These are phyloP conservation scores for Xiphydria camelus DNA, from an alignment of 2,888 invertebrate species.

Conservation along the genomic window DNA sequence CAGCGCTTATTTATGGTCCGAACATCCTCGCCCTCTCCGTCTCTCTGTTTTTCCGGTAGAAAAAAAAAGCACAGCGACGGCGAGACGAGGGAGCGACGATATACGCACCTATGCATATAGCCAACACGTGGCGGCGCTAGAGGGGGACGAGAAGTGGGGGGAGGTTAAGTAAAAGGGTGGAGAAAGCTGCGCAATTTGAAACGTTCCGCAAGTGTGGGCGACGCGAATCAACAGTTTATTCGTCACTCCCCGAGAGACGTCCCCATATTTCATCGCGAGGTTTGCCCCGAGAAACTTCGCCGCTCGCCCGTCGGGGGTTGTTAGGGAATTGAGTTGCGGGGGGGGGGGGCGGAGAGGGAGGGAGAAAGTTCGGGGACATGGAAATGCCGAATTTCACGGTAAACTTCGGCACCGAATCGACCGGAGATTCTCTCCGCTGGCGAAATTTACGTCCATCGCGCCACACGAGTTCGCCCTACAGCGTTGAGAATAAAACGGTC, in stretches of 20 bases:
- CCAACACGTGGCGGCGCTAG: conserved; percentile 13
- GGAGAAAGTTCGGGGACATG: not conserved
- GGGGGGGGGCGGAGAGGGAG: too few species aligned
- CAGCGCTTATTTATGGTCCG: too few species aligned
- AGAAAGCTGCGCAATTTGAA: conserved; percentile 21
- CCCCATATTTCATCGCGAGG: conserved; percentile 29
- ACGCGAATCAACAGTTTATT: conserved; percentile 36
- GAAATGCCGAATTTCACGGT: not conserved
- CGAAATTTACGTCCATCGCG: too few species aligned
- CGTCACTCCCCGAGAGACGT: conserved; percentile 21
- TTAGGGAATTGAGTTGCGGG: conserved; percentile 24
- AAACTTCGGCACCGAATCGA: not conserved
- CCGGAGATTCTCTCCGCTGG: not conserved
- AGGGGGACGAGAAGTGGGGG: conserved; percentile 22
- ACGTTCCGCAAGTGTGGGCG: conserved; percentile 14
- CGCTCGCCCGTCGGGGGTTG: conserved; percentile 19
- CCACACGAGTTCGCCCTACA: too few species aligned
- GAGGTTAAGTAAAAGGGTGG: not conserved
- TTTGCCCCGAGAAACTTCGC: conserved; percentile 30
- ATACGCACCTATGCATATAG: conserved; percentile 9
- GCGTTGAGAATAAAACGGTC: too few species aligned
- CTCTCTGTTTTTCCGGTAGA: conserved; percentile 2
- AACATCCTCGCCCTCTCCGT: not conserved
- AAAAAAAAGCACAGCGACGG: conserved; percentile 20
- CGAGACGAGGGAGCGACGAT: conserved; percentile 13